Base-by-base conservation (phyloP, 2,888 invertebrate species). In the Melanotus villosus region DNA sequence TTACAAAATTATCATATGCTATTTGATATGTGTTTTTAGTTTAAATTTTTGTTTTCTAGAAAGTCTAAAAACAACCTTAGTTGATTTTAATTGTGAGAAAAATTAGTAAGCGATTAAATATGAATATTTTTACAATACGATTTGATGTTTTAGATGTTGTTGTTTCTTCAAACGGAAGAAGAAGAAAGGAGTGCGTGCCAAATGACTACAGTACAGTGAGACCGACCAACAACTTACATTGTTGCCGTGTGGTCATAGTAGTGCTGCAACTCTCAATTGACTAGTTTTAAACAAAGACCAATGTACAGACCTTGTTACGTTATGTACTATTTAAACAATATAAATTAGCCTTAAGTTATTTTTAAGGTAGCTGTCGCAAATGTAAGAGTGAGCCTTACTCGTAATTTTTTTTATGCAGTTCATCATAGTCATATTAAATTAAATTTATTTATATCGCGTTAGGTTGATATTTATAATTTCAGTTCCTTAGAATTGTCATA, bases 161-260 rank as follows among this genome's bases (percentile, higher is more conserved):
- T 98, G 97, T 89, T 98, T 98, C 92, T 96, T 97, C 91, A 96
- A 97, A 88, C 93, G 97, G 87, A 97, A 97, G 94, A 97, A 97
- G 95, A 98, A 98, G 93, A 97, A 97, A 92, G 83, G 82, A 64
- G 81, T 82, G 69, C 81, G 84, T 74, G 82, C 83, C 73, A 85
- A 85, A 84, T 85, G 85, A 85, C 84, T 85, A 83, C 85, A 84
- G 80, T 84, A 83, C 78, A 84, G 84, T 79, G 84, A 85, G 79
- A 84, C 84, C 68, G 85, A 85, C 81, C 85, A 84, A 81, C 84
- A 84, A 75, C 81, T 85, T 75, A 84, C 83, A 71, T 80, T 84
- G 78, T 80, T 85, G 79, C 84, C 84, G 75, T 84, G 84, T 78
- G 83, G 84, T 77, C 84, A 83, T 77, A 84, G 84, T 80, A 84